Conservation (phyloP, 2,113 vertebrate genomes). For the Anhinga rufa region DNA sequence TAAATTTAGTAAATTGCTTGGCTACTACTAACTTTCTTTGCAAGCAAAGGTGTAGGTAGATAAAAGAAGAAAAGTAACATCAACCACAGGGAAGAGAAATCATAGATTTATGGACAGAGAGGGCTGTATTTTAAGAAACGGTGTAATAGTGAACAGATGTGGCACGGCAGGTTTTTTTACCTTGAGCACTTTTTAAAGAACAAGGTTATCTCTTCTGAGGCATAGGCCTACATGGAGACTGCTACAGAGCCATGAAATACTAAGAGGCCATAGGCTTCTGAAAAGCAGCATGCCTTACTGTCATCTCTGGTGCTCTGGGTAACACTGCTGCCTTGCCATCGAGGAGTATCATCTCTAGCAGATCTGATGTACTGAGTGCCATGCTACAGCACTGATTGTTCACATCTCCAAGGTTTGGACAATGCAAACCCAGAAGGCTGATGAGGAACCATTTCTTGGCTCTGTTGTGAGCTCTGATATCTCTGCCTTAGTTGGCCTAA, state of each 20-base stretch:
- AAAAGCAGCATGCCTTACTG: not conserved
- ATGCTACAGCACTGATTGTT: not conserved
- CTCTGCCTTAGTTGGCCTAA: not conserved
- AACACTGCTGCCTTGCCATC: not conserved
- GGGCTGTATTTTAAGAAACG: not conserved
- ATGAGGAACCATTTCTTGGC: not conserved
- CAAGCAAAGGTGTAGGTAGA: not conserved
- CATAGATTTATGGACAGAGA: not conserved
- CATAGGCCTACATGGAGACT: not conserved
- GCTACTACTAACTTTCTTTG: not conserved
- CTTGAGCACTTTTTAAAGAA: not conserved
- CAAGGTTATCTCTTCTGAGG: not conserved
- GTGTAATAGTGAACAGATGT: not conserved
- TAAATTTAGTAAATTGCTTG: not conserved
- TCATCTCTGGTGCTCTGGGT: not conserved
- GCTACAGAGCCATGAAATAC: not conserved
- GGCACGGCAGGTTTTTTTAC: not conserved
- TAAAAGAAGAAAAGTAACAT: not conserved
- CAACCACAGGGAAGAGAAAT: not conserved
- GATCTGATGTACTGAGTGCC: not conserved
- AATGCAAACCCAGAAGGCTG: not conserved
- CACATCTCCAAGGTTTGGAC: not conserved
- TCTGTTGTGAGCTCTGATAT: not conserved
- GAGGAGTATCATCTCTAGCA: not conserved
- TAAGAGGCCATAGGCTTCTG: not conserved